Evolutionary conservation across 2,888 invertebrate genomes (phyloP).

Genomic region (Norana najaformis): DNA sequence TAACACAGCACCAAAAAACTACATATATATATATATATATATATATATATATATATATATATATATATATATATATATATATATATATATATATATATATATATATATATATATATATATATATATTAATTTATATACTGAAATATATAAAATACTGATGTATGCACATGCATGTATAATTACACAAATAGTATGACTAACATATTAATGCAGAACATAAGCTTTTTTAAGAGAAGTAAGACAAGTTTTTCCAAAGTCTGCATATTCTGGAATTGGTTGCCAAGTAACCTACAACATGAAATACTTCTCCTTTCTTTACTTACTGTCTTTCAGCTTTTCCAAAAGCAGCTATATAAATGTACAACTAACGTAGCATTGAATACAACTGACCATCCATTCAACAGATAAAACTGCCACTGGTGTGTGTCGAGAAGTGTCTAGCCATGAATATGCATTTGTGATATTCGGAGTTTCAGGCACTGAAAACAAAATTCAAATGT

Average conservation of each 20-base stretch:
- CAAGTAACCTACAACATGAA: neutral
- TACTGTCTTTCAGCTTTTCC: neutral
- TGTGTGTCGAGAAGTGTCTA: neutral
- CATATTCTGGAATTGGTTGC: neutral
- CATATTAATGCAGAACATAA: too few species aligned
- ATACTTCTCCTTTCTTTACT: neutral
- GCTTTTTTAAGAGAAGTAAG: too few species aligned
- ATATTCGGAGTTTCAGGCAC: constrained; percentile 28
- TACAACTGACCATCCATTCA: constrained; percentile 29
- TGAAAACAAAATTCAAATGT: neutral
- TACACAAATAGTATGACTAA: too few species aligned
- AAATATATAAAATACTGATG: too few species aligned
- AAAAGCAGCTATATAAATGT: neutral
- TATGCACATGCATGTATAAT: too few species aligned
- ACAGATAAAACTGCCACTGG: constrained; percentile 17
- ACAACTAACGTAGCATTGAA: neutral
- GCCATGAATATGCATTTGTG: constrained; percentile 18
- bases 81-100: neutral
- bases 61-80: neutral
- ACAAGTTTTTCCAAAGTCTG: neutral
- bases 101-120: too few species aligned
- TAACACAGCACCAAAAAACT: too few species aligned
- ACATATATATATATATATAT: neutral
- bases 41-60: neutral
- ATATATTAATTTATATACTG: too few species aligned